Conservation (phyloP, 2,797 vertebrate genomes). For the Platyrinchus mystaceus region DNA sequence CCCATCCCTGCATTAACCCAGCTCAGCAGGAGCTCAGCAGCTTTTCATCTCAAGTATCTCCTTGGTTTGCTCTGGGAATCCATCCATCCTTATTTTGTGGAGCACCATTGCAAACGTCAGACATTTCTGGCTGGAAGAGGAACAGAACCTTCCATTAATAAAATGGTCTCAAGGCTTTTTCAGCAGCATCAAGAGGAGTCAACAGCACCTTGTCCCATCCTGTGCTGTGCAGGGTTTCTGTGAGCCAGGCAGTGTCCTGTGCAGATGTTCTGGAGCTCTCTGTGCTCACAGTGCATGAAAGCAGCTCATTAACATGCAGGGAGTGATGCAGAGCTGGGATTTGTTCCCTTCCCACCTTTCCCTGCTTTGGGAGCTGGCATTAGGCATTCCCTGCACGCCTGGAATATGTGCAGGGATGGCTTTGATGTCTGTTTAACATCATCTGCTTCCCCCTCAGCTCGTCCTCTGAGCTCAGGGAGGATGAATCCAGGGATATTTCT, state of each 20-base stretch:
- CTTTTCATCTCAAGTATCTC: background rate
- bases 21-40: background rate
- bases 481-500: background rate
- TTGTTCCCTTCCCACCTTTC: background rate
- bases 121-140: background rate
- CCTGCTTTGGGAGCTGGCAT: background rate
- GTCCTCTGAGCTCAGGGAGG: background rate
- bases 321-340: background rate
- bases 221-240: background rate
- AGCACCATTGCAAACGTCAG: rapidly evolving
- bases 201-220: background rate
- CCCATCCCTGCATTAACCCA: background rate
- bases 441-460: background rate
- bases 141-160: background rate
- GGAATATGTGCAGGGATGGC: background rate
- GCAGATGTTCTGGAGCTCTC: background rate
- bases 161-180: background rate
- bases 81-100: rapidly evolving
- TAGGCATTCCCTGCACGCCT: background rate
- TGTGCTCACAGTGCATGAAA: background rate
- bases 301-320: background rate
- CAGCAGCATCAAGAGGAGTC: background rate
- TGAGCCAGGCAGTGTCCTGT: background rate
- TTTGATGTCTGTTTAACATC: conserved; percentile 44
- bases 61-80: background rate